Conservation (phyloP, 2,797 vertebrate genomes). For the Leucoraja ocellata region DNA sequence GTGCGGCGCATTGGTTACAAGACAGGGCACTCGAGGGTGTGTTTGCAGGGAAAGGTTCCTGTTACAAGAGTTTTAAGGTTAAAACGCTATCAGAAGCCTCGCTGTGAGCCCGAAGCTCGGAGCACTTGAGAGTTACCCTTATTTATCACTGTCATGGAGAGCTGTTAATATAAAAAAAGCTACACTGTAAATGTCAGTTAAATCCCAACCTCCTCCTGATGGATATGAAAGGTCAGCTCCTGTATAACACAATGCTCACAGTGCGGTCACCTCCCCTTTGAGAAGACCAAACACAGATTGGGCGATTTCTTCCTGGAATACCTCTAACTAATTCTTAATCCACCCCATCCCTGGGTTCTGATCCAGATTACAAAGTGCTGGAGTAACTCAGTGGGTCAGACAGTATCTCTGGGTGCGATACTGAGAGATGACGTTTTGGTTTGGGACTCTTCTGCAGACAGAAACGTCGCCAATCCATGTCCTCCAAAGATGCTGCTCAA, state of each 20-base stretch:
- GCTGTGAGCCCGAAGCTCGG: neutral
- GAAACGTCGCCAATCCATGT: no score
- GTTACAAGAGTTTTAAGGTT: neutral
- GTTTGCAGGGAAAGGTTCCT: neutral
- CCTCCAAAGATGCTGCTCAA: no score
- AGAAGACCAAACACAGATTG: no score
- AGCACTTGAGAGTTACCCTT: neutral
- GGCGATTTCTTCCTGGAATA: no score
- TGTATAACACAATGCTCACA: neutral
- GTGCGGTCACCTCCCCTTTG: no score
- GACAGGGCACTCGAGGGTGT: neutral
- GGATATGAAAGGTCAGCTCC: neutral
- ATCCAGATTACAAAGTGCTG: no score
- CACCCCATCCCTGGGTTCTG: no score
- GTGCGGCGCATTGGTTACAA: neutral
- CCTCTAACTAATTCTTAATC: no score
- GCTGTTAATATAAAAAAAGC: neutral
- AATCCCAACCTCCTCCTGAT: neutral
- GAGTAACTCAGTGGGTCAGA: no score
- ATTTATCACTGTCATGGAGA: conserved; percentile 1
- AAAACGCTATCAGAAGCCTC: neutral
- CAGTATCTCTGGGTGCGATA: no score
- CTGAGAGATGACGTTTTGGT: no score
- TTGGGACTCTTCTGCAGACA: no score
- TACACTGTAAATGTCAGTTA: neutral